Conservation (phyloP, 2,888 invertebrate genomes). For the Drosophila tanythrix region DNA sequence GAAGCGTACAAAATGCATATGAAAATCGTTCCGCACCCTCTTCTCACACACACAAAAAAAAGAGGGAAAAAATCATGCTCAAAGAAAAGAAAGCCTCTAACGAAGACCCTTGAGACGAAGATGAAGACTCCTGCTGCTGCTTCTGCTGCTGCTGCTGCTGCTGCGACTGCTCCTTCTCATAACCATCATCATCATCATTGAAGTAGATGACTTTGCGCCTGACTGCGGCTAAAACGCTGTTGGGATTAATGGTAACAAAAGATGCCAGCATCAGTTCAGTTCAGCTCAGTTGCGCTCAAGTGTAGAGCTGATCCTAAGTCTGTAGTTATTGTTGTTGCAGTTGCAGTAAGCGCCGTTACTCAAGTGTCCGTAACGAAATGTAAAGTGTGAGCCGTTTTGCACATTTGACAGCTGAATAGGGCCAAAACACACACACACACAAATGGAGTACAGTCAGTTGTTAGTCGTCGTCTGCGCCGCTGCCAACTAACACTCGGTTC, state of each 20-base stretch:
- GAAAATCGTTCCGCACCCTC: conserved; percentile 66
- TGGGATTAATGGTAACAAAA: conserved; percentile 72
- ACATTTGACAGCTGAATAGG: conserved; percentile 65
- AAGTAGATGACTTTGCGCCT: conserved; percentile 62
- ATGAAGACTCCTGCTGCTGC: conserved; percentile 35
- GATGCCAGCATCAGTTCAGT: conserved; percentile 31
- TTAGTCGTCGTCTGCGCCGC: not conserved
- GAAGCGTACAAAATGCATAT: conserved; percentile 78
- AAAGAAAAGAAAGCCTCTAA: conserved; percentile 34
- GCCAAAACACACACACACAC: conserved; percentile 6
- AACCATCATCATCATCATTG: conserved; percentile 20
- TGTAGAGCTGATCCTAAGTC: conserved; percentile 53
- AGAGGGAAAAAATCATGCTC: not conserved
- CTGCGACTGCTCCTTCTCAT: conserved; percentile 28
- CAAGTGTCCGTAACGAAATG: conserved; percentile 59
- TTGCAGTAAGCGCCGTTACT: conserved; percentile 45
- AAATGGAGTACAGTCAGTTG: conserved; percentile 10
- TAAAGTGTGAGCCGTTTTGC: conserved; percentile 57
- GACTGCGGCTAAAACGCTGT: conserved; percentile 57
- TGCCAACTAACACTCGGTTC: not conserved
- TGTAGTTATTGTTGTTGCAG: conserved; percentile 11
- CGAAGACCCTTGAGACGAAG: conserved; percentile 34
- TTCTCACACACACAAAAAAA: conserved; percentile 37
- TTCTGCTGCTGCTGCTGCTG: not conserved
- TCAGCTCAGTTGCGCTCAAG: conserved; percentile 38